phyloP scores from a whole-genome alignment of 2,113 vertebrate genomes.

The Notothenia rossii region DNA sequence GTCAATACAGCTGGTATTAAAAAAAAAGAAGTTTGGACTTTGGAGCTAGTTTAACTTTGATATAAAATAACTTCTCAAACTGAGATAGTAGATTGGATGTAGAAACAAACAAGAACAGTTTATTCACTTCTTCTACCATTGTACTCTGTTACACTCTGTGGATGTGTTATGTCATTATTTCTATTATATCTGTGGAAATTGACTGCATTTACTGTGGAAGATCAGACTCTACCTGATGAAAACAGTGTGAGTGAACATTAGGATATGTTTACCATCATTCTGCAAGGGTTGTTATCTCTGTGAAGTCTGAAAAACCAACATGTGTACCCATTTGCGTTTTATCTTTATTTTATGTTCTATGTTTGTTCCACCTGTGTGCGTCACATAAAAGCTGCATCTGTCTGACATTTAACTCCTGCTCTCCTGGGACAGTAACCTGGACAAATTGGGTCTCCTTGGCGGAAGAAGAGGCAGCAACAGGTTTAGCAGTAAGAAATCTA shows the following conservation, averaged over 20 bases:
- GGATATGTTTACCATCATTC: neutral
- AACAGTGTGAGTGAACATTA: constrained; percentile 12
- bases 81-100: neutral
- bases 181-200: neutral
- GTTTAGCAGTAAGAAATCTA: constrained; percentile 22
- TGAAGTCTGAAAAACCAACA: neutral
- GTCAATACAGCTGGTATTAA: neutral
- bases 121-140: neutral
- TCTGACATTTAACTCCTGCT: constrained; percentile 22
- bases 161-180: neutral
- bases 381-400: constrained; percentile 11
- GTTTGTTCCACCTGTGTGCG: neutral
- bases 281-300: neutral
- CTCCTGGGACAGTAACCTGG: constrained; percentile 30
- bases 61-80: neutral
- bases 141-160: neutral
- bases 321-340: neutral
- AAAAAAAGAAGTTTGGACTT: constrained; percentile 1
- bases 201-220: constrained; percentile 21
- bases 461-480: constrained; percentile 27
- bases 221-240: neutral
- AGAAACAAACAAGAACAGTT: neutral
- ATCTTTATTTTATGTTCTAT: neutral
- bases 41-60: neutral
- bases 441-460: neutral